A percentile compares a stretch with the other conserved stretches of the same genome.
phyloP scores from a whole-genome alignment of 2,113 vertebrate species.

The Percina caprodes region DNA sequence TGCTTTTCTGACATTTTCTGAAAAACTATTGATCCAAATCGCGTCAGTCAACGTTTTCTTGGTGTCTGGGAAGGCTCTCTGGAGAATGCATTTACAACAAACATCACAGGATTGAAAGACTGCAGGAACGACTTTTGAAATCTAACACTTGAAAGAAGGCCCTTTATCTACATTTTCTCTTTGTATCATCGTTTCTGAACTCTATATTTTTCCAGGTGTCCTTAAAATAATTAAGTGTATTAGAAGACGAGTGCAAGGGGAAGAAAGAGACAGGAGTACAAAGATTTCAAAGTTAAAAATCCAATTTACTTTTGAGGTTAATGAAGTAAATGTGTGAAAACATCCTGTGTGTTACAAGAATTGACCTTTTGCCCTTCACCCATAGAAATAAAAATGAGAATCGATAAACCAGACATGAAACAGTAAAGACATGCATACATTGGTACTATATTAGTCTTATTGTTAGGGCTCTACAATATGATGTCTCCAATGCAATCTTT shows the following conservation, averaged over 20 bases:
- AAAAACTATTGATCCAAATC: slow-evolving; percentile 73
- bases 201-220: slow-evolving; percentile 8
- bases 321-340: slow-evolving; percentile 34
- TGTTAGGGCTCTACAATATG: not conserved
- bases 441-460: not conserved
- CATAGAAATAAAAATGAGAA: not conserved
- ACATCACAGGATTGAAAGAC: slow-evolving; percentile 34
- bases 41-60: slow-evolving; percentile 70
- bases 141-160: slow-evolving; percentile 31
- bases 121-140: slow-evolving; percentile 48
- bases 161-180: slow-evolving; percentile 38
- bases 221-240: slow-evolving; percentile 48
- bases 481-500: not conserved
- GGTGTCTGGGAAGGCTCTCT: slow-evolving; percentile 55
- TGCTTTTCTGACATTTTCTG: slow-evolving; percentile 67
- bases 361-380: slow-evolving; percentile 10
- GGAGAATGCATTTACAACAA: slow-evolving; percentile 61
- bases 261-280: not conserved
- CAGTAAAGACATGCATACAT: not conserved
- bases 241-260: slow-evolving; percentile 9
- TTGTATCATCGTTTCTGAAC: slow-evolving; percentile 18
- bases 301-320: slow-evolving; percentile 48
- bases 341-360: slow-evolving; percentile 33
- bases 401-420: slow-evolving; percentile 20
- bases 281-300: slow-evolving; percentile 33